phyloP scores from a whole-genome alignment of 2,888 invertebrate species.

The Bellardia pandia region DNA sequence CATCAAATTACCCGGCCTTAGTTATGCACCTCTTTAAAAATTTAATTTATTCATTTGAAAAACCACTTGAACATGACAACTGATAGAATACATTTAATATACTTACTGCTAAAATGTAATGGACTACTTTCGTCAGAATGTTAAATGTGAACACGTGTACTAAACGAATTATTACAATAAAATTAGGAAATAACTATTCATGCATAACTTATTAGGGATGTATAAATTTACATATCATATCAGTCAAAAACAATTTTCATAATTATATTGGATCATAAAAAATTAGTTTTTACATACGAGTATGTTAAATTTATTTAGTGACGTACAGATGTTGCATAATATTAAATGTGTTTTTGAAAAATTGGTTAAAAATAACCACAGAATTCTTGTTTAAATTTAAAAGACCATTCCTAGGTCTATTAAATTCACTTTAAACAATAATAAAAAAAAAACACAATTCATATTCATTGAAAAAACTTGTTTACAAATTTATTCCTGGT shows the following conservation, averaged over 20 bases:
- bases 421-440: background rate
- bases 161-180: too few relatives aligned
- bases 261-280: background rate
- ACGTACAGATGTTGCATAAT: background rate
- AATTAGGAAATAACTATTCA: too few relatives aligned
- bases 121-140: too few relatives aligned
- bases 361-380: background rate
- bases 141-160: too few relatives aligned
- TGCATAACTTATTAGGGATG: too few relatives aligned
- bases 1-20: too few relatives aligned
- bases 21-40: too few relatives aligned
- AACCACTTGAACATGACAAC: too few relatives aligned
- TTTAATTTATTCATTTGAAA: too few relatives aligned
- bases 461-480: background rate
- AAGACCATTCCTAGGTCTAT: background rate
- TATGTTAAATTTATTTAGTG: background rate
- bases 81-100: too few relatives aligned
- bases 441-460: background rate
- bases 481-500: background rate
- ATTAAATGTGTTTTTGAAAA: background rate
- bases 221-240: background rate
- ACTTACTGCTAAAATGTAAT: too few relatives aligned
- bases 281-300: background rate
- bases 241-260: background rate
- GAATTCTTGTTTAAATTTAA: constrained; percentile 3